Percentiles rank a stretch among this genome's conserved stretches.
Conservation (phyloP, 2,113 vertebrate species). For the Solea solea region DNA sequence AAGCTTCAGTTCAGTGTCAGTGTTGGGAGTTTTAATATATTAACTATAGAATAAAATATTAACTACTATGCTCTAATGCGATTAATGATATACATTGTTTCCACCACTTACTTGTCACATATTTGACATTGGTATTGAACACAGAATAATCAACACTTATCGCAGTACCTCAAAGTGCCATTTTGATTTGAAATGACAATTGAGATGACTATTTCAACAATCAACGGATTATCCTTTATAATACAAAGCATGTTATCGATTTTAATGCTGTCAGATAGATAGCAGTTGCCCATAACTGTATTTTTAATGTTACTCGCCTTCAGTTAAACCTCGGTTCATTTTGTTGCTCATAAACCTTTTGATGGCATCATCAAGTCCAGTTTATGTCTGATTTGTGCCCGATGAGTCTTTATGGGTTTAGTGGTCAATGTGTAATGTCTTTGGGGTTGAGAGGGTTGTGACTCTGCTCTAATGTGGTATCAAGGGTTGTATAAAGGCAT, state of each 20-base stretch:
- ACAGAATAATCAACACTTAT: too few species aligned
- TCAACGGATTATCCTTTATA: conserved; percentile 12
- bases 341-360: conserved; percentile 44
- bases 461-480: conserved; percentile 47
- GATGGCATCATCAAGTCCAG: conserved; percentile 46
- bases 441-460: conserved; percentile 38
- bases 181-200: too few species aligned
- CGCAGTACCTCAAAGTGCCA: too few species aligned
- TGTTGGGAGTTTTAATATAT: too few species aligned
- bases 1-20: too few species aligned
- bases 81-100: too few species aligned
- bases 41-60: too few species aligned
- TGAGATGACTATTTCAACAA: conserved; percentile 10
- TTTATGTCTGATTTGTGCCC: conserved; percentile 53
- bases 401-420: conserved; percentile 61
- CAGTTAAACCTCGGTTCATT: conserved; percentile 58
- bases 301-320: conserved; percentile 45
- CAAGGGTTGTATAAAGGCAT: conserved; percentile 39
- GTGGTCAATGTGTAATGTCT: conserved; percentile 58
- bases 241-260: conserved; percentile 22
- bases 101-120: too few species aligned
- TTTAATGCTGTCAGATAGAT: conserved; percentile 12
- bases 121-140: too few species aligned
- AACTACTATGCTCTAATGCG: too few species aligned
- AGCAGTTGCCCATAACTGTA: conserved; percentile 8